Base-by-base conservation (phyloP, 1,140 invertebrate species). In the Drosophila repletoides region DNA sequence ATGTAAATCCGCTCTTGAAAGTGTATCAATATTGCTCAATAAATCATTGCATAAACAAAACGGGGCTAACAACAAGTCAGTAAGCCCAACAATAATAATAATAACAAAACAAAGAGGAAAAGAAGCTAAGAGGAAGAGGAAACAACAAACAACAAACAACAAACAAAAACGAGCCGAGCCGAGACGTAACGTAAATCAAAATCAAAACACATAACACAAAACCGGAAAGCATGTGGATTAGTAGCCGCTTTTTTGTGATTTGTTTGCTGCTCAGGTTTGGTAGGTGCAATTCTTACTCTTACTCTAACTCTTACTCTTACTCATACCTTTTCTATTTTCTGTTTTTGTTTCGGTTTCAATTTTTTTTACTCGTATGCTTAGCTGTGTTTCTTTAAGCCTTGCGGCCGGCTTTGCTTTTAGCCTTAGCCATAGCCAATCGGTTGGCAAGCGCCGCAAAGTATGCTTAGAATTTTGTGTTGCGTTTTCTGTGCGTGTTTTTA, bases 171-270 rank as follows among this genome's bases (percentile, higher is more conserved):
- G n/a, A n/a, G 26, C 12, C 40, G 17, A 22, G n/a, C 5, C 3
- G 19, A 43, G 28, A 21, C 40, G 48, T 17, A 51, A 77, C 63
- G 60, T 41, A 74, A 69, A 70, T 63, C 63, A 68, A 71, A 86
- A 86, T 58, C 63, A 77, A 77, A 81, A 83, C 79, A 83, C 63
- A 72, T 70, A 70, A 61, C 67, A 83, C 63, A 72, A 73, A 70
- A 61, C 67, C 80, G 68, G 72, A 70, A 84, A 86, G 67, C 72
- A 86, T 86, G 80, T 86, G 80, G 80, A 86, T 86, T 86, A 86
- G 80, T 87, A 87, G 80, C 76, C 80, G 80, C 75, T 31, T 86
- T 67, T 86, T 86, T 61, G 72, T 86, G 76, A 86, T 87, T 87
- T 76, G 76, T 72, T 77, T 87, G 75, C 80, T 86, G 67, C 81